phyloP scores from a whole-genome alignment of 2,113 vertebrate species.

The Dicentrarchus labrax region DNA sequence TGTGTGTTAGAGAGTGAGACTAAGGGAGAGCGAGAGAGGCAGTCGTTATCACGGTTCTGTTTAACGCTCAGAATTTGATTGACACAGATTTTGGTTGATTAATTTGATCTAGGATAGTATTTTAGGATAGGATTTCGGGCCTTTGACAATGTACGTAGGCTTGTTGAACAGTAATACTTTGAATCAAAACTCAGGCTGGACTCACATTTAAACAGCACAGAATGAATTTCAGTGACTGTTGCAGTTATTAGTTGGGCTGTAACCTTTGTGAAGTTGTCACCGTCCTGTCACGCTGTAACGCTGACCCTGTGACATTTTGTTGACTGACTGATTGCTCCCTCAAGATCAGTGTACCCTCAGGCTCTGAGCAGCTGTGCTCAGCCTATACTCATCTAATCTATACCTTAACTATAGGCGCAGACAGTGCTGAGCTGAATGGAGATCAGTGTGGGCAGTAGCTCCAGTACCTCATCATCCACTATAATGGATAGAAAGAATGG shows the following conservation, averaged over 20 bases:
- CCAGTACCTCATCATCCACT: constrained; percentile 58
- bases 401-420: constrained; percentile 75
- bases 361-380: constrained; percentile 76
- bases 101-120: constrained; percentile 52
- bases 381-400: constrained; percentile 75
- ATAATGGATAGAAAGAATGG: constrained; percentile 66
- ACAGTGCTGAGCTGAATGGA: constrained; percentile 60
- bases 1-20: constrained; percentile 11
- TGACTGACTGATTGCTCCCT: constrained; percentile 81
- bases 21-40: constrained; percentile 12
- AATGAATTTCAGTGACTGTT: constrained; percentile 54
- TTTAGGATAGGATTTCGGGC: constrained; percentile 23
- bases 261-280: constrained; percentile 80
- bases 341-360: constrained; percentile 74
- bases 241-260: constrained; percentile 72
- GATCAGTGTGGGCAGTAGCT: constrained; percentile 69
- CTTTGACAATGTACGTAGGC: constrained; percentile 1
- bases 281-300: constrained; percentile 66
- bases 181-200: constrained; percentile 22
- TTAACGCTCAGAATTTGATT: constrained; percentile 55
- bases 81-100: constrained; percentile 49
- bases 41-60: constrained; percentile 63
- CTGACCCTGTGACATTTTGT: constrained; percentile 82
- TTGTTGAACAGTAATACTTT: constrained; percentile 38
- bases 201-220: constrained; percentile 19